Base-by-base conservation (phyloP, 2,113 vertebrate genomes). In the Bubo bubo region DNA sequence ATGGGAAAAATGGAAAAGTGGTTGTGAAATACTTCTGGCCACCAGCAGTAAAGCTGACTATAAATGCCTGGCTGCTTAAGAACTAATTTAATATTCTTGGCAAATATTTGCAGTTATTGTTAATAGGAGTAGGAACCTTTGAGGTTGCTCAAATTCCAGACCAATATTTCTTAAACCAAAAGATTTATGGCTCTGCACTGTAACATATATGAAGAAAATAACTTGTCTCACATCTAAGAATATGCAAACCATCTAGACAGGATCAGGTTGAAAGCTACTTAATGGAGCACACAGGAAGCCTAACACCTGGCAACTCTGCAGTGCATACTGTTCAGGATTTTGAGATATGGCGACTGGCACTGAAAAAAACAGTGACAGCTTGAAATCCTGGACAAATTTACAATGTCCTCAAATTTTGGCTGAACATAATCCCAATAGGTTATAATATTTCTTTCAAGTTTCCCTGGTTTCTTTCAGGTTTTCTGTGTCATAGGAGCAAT, bases 41-140 rank as follows among this genome's bases (percentile, higher is more conserved):
- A 90, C 58, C 28, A 84, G 55, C 27, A 93, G 32, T 82, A 87
- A 91, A 87, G 43, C 13, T 75, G 39, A 68, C 73, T 87, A 64
- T 75, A 95, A 95, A 85, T 87, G 62, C 39, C 70, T 63, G 56
- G 39, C 80, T 72, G 60, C 55, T 82, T 76, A 81, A 88, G 73
- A 93, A 66, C 4, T 70, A 21, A 86, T 92, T 90, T 67, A 88
- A 67, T 74, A 67, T 62, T 77, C 87, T 83, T 49, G 45, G 53
- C 14, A 95, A 96, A 88, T 70, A 77, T 53, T 90, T 74, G 16
- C 59, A 88, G 32, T 58, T 95, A 86, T 81, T 94, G 67, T 82
- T 93, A 87, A 81, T 12, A 70, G 62, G 27, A 9, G 24, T 50
- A 80, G 45, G 37, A 93, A 91, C 20, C 43, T 96, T 80, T 63